Conservation (phyloP, 2,113 vertebrate genomes). For the Rissa tridactyla region DNA sequence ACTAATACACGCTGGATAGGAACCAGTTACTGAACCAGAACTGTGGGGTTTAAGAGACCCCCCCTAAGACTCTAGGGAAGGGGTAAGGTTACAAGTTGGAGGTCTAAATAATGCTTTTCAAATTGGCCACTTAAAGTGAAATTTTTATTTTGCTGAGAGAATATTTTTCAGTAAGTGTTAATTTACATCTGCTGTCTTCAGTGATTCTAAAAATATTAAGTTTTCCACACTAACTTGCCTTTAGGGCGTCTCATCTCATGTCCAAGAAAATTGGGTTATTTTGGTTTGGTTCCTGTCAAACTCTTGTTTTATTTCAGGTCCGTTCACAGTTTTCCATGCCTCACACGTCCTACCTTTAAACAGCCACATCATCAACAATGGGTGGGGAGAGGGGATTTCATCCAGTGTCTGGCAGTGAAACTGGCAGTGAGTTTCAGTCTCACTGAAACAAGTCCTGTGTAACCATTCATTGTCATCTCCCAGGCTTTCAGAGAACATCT, state of each 20-base stretch:
- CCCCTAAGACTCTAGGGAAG: background rate
- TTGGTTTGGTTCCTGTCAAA: background rate
- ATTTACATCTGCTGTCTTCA: background rate
- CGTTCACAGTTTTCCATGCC: background rate
- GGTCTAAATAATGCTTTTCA: background rate
- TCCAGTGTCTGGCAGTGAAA: background rate
- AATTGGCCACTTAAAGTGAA: background rate
- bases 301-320: background rate
- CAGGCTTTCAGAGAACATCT: background rate
- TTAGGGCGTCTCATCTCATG: background rate
- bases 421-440: too few relatives aligned
- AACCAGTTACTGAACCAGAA: background rate
- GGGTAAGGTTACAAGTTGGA: background rate
- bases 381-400: background rate
- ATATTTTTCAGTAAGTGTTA: background rate
- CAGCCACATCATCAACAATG: background rate
- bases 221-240: background rate
- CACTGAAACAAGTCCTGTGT: background rate
- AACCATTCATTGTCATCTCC: background rate
- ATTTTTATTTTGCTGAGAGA: background rate
- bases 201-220: background rate
- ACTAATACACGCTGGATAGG: background rate
- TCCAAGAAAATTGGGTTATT: background rate
- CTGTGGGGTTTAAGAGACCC: background rate
- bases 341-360: background rate